Evolutionary conservation across 2,113 vertebrate genomes (phyloP).

Genomic region (Lepisosteus osseus): DNA sequence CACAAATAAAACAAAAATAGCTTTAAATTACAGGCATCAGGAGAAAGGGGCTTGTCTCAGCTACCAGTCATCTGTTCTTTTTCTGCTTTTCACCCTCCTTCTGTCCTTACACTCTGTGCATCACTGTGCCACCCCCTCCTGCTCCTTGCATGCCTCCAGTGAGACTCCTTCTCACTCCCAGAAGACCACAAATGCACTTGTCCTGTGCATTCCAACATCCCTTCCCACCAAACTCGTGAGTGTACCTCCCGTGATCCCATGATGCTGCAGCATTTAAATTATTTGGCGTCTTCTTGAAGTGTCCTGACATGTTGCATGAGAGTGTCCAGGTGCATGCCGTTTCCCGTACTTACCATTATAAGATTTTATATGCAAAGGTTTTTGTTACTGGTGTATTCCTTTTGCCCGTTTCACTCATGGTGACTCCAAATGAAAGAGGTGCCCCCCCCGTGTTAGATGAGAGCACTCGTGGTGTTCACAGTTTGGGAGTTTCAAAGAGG

Average conservation of each 20-base stretch:
- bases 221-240: background rate
- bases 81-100: background rate
- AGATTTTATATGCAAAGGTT: background rate
- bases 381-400: too few species aligned
- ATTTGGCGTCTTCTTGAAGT: too few species aligned
- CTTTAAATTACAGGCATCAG: background rate
- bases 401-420: too few species aligned
- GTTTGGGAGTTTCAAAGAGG: background rate
- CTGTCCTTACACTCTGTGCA: background rate
- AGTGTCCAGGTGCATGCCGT: background rate
- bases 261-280: too few species aligned
- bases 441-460: too few species aligned
- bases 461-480: too few species aligned
- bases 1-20: too few species aligned
- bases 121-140: background rate
- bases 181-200: slow-evolving; percentile 1
- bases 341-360: background rate
- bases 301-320: background rate
- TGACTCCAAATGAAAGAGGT: too few species aligned
- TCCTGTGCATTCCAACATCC: background rate
- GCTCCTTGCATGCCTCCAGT: background rate
- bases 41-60: background rate
- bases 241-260: background rate
- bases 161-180: background rate
- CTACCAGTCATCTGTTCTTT: background rate